Conservation (phyloP, 2,888 invertebrate species). For the Ommatoiulus sabulosus region DNA sequence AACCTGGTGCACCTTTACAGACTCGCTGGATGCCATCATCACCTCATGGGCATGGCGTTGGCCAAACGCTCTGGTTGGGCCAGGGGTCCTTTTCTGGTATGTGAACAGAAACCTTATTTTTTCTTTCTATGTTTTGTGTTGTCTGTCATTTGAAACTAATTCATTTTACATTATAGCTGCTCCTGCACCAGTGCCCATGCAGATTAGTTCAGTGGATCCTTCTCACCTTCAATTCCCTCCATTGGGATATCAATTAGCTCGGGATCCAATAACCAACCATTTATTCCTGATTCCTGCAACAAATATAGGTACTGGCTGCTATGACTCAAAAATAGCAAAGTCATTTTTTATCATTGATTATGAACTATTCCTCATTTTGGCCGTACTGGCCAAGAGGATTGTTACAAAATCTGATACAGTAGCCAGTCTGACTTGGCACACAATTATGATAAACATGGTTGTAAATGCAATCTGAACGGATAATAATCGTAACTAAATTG, state of each 20-base stretch:
- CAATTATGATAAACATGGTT: too few relatives aligned
- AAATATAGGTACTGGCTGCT: slow-evolving; percentile 70
- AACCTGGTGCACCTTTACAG: slow-evolving; percentile 54
- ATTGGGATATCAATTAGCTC: slow-evolving; percentile 85
- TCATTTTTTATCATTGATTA: slow-evolving; percentile 22
- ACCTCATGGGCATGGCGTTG: slow-evolving; percentile 54
- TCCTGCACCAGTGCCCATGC: slow-evolving; percentile 59
- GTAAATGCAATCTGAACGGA: too few relatives aligned
- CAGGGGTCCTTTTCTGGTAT: slow-evolving; percentile 58
- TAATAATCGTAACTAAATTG: too few relatives aligned
- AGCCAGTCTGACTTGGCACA: too few relatives aligned
- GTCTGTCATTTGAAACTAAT: slow-evolving; percentile 22
- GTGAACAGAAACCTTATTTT: neutral
- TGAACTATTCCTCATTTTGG: neutral
- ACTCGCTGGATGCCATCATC: slow-evolving; percentile 57
- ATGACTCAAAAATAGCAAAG: slow-evolving; percentile 35
- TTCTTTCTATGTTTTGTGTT: neutral
- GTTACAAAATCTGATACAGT: neutral
- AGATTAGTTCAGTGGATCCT: slow-evolving; percentile 59
- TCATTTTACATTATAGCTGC: slow-evolving; percentile 53
- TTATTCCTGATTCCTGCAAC: slow-evolving; percentile 82
- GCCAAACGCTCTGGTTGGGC: slow-evolving; percentile 59
- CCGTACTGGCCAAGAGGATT: neutral
- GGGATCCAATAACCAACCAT: slow-evolving; percentile 87
- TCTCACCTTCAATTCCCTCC: slow-evolving; percentile 68